Percentiles rank a stretch among this genome's conserved stretches.
Evolutionary conservation across 2,888 invertebrate genomes (phyloP).

Genomic region (Drosophila imparisetae): DNA sequence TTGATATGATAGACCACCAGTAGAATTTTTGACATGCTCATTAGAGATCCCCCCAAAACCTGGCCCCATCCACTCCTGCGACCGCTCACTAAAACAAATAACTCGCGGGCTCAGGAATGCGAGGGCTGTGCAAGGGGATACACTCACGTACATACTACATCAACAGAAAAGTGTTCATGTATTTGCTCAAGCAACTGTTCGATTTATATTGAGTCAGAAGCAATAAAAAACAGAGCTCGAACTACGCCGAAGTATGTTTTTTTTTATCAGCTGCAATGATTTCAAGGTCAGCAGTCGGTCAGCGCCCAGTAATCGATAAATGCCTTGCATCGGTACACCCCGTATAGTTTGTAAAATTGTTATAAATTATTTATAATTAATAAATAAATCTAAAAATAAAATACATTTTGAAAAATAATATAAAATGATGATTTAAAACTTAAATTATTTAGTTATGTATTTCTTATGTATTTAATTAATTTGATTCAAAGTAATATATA

Average conservation of each 20-base stretch:
- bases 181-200: not conserved
- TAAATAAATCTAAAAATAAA: not conserved
- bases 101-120: slow-evolving; percentile 68
- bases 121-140: slow-evolving; percentile 53
- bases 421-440: not conserved
- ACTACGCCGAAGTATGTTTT: not conserved
- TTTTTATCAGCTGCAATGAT: slow-evolving; percentile 16
- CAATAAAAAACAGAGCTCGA: not conserved
- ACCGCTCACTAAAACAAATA: slow-evolving; percentile 62
- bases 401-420: no score
- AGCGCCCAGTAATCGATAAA: not conserved
- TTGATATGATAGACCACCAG: slow-evolving; percentile 54
- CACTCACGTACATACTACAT: not conserved
- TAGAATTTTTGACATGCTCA: slow-evolving; percentile 79
- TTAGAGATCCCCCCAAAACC: slow-evolving; percentile 35
- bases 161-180: not conserved
- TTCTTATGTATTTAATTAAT: not conserved
- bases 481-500: not conserved
- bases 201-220: slow-evolving; percentile 22
- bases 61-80: not conserved
- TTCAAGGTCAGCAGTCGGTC: slow-evolving; percentile 11
- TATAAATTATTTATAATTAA: not conserved
- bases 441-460: not conserved
- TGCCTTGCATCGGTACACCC: not conserved
- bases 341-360: not conserved